Percentiles rank a stretch among this genome's conserved stretches.
Evolutionary conservation across 2,797 vertebrate species (phyloP).

Genomic region (Microctenopoma steveboyesi): DNA sequence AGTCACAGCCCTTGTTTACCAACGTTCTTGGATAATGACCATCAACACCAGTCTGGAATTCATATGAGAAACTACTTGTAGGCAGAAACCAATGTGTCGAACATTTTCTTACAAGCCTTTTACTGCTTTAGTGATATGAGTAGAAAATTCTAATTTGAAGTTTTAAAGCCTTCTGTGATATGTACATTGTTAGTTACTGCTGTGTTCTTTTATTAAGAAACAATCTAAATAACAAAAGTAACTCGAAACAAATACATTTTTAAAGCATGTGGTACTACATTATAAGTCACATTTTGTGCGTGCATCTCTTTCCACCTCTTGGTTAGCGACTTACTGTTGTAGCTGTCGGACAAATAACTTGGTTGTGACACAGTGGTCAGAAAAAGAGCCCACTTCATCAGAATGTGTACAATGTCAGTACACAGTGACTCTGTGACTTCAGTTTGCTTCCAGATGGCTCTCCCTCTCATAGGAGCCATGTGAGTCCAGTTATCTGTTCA

Average conservation of each 20-base stretch:
- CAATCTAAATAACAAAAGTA: too few species aligned
- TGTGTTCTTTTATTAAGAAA: too few species aligned
- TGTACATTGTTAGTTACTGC: too few species aligned
- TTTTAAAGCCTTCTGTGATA: too few species aligned
- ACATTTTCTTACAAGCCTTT: too few species aligned
- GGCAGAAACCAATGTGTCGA: background rate
- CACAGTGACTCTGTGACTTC: slow-evolving; percentile 51
- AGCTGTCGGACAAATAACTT: background rate
- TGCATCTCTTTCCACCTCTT: background rate
- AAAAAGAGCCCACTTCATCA: slow-evolving; percentile 48
- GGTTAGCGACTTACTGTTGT: background rate
- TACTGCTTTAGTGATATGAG: too few species aligned
- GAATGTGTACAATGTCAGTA: slow-evolving; percentile 49
- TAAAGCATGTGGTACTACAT: too few species aligned
- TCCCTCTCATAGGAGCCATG: slow-evolving; percentile 73
- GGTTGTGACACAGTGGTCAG: background rate
- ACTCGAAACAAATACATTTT: too few species aligned
- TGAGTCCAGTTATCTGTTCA: slow-evolving; percentile 82
- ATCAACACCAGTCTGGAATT: slow-evolving; percentile 40
- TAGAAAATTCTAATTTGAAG: too few species aligned
- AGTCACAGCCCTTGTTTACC: slow-evolving; percentile 58
- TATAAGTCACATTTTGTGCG: background rate
- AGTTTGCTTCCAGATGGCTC: slow-evolving; percentile 36
- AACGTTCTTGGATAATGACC: slow-evolving; percentile 64
- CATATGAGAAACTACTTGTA: slow-evolving; percentile 37